Evolutionary conservation across 2,797 vertebrate genomes (phyloP).

Genomic region (Rhynchotus rufescens): DNA sequence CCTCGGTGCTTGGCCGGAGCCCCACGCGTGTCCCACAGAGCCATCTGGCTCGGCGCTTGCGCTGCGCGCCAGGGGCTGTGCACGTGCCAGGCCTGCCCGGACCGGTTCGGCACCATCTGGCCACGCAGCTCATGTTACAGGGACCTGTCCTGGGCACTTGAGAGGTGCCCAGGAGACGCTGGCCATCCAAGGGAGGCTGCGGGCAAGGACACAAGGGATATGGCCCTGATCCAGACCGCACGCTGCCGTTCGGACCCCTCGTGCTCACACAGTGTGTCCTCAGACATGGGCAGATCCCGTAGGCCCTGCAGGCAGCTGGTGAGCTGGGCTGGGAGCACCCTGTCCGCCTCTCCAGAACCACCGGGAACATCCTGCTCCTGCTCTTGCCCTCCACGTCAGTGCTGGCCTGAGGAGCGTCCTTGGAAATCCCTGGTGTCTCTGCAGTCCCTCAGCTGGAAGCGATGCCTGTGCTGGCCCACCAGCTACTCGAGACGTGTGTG

Average conservation of each 20-base stretch:
- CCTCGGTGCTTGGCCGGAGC: not conserved
- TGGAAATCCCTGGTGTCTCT: not conserved
- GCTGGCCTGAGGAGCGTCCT: not conserved
- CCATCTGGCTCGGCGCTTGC: not conserved
- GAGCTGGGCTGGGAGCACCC: not conserved
- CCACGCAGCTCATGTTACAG: not conserved
- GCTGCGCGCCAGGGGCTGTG: not conserved
- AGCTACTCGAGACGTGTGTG: not conserved
- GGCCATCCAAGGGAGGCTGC: not conserved
- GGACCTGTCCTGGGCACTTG: not conserved
- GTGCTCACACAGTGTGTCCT: not conserved
- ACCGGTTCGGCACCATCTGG: conserved; percentile 11
- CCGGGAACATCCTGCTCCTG: not conserved
- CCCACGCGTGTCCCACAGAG: not conserved
- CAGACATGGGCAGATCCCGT: not conserved
- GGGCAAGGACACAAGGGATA: no score
- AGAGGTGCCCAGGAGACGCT: not conserved
- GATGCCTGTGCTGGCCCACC: not conserved
- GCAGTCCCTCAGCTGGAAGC: not conserved
- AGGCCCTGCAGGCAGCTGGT: not conserved
- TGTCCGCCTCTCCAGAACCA: not conserved
- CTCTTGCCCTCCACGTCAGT: not conserved
- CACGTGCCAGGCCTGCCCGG: not conserved
- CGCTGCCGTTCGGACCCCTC: not conserved
- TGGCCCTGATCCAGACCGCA: not conserved